phyloP scores from a whole-genome alignment of 2,797 vertebrate species.

The Ciconia nigra region DNA sequence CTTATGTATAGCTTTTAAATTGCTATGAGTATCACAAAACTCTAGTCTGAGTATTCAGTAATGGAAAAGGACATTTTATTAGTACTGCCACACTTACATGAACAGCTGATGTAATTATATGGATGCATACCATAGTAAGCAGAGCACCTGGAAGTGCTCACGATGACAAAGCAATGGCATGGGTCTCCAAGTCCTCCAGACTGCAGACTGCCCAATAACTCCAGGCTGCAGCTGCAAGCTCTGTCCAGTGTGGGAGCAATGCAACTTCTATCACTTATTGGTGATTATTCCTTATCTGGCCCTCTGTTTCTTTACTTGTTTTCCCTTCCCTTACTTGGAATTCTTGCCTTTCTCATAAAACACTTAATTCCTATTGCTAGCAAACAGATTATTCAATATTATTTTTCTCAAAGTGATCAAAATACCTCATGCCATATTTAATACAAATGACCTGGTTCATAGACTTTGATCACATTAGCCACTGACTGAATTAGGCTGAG shows the following conservation, averaged over 20 bases:
- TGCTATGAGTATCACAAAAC: not conserved
- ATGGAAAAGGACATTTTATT: not conserved
- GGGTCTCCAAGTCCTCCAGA: not conserved
- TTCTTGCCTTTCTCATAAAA: not conserved
- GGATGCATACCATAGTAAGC: not conserved
- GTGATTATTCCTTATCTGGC: not conserved
- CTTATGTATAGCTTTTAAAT: not conserved
- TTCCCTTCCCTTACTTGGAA: not conserved
- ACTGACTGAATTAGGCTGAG: slow-evolving; percentile 61
- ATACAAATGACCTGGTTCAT: not conserved
- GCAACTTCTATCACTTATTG: not conserved
- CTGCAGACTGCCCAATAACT: not conserved
- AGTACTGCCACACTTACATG: rapidly evolving
- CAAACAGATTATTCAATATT: not conserved
- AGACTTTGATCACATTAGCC: slow-evolving; percentile 45
- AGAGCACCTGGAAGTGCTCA: not conserved
- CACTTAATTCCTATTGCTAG: not conserved
- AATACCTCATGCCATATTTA: not conserved
- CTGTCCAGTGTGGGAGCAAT: not conserved
- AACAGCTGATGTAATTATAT: not conserved
- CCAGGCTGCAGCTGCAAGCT: not conserved
- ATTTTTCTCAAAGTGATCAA: not conserved
- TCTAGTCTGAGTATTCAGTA: not conserved
- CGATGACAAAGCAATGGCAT: not conserved
- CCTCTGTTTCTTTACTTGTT: not conserved